Base-by-base conservation (phyloP, 2,888 invertebrate species). In the Tyria jacobaeae region DNA sequence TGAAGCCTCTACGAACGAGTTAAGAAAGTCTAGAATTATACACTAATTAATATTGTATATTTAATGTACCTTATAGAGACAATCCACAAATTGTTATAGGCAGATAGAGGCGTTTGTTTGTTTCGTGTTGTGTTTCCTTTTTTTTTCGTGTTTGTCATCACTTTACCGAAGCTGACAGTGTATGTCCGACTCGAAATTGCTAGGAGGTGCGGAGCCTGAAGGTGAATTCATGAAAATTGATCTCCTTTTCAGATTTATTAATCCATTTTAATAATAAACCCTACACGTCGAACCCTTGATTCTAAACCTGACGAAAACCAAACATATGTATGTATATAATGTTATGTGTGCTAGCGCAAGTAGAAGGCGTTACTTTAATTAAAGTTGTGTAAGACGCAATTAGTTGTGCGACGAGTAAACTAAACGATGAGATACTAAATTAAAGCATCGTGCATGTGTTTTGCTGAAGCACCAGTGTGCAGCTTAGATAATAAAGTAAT, bases 341-440 rank as follows among this genome's bases (percentile, higher is more conserved):
- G n/a, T 2, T 27, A 49, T n/a, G 15, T 25, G 7, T 25, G 7
- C 24, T 70, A 48, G 54, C 49, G 21, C 54, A 57, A 66, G 67
- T 66, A 69, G 68, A 79, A 79, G 72, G 71, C 74, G 77, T 77
- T 74, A 80, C 75, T 79, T 81, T 80, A 82, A 81, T 82, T 81
- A 78, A 82, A 80, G 71, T 78, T 80, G 68, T 75, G 57, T 68
- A 66, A 75, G 70, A 74, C 66, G 70, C 64, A 60, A 67, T 66
- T 65, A 51, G 62, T 70, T 54, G 53, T 47, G 57, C 54, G 60
- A 54, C 58, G 53, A n/a, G n/a, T n/a, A n/a, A n/a, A n/a, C n/a
- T n/a, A n/a, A n/a, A n/a, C n/a, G n/a, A n/a, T n/a, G n/a, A 35
- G 25, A 39, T 66, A 51, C 64, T 63, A 70, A 56, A 70, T 68